Percentiles rank a stretch among this genome's conserved stretches.
Evolutionary conservation across 2,797 vertebrate species (phyloP).

Genomic region (Agapornis canus): DNA sequence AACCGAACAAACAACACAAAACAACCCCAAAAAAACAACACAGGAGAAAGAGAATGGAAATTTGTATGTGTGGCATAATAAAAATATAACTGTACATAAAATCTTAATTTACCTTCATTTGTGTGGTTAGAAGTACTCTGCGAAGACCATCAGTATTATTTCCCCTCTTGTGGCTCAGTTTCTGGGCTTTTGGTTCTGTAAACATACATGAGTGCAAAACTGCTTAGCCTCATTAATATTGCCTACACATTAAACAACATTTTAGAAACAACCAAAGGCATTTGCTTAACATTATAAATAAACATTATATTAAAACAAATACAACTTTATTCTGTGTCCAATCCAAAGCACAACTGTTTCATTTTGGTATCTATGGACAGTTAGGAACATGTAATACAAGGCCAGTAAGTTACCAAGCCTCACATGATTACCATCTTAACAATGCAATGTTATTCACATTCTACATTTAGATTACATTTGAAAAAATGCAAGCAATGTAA

Average conservation of each 20-base stretch:
- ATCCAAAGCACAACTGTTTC: background rate
- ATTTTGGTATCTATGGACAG: background rate
- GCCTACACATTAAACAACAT: background rate
- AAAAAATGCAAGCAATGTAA: background rate
- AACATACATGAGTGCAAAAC: slow-evolving; percentile 29
- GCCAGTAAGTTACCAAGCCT: background rate
- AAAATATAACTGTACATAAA: slow-evolving; percentile 19
- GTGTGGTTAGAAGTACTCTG: slow-evolving; percentile 89
- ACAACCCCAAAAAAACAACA: background rate
- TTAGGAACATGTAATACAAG: background rate
- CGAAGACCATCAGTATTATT: slow-evolving; percentile 81
- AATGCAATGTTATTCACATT: background rate
- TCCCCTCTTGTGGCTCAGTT: slow-evolving; percentile 81
- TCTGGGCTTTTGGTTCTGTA: slow-evolving; percentile 79
- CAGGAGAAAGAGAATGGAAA: slow-evolving; percentile 9
- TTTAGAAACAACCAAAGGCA: background rate
- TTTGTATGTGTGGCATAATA: background rate
- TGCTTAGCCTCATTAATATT: background rate
- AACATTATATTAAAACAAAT: background rate
- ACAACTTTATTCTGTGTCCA: background rate
- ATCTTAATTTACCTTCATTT: slow-evolving; percentile 86
- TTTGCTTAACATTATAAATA: background rate
- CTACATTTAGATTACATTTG: background rate
- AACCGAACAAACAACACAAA: too few species aligned
- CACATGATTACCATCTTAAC: background rate